Conservation (phyloP, 1,140 invertebrate genomes). For the Schlechtendalia chinensis region DNA sequence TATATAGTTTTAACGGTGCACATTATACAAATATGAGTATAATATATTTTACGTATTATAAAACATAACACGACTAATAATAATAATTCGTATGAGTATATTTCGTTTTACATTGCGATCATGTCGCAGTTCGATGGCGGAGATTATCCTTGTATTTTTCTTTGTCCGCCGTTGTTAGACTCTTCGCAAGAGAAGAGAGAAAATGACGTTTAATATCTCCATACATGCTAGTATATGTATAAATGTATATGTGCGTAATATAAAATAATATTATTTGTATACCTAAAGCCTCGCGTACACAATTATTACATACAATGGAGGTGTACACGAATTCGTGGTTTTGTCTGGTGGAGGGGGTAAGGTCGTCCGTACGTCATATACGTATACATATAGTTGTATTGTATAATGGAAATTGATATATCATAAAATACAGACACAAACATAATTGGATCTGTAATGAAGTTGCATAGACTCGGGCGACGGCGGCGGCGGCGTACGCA, state of each 20-base stretch:
- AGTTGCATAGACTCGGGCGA: not conserved
- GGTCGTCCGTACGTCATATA: not conserved
- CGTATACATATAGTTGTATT: not conserved
- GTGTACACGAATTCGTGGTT: not conserved
- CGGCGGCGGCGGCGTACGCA: not conserved
- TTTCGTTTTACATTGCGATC: not conserved
- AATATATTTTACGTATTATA: too few species aligned
- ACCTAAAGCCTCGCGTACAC: too few species aligned
- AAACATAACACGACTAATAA: too few species aligned
- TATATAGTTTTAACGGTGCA: too few species aligned
- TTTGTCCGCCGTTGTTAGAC: not conserved
- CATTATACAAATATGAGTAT: too few species aligned
- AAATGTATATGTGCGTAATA: too few species aligned
- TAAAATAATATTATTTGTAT: too few species aligned
- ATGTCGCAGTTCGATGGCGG: not conserved
- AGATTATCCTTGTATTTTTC: not conserved
- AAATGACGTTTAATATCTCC: not conserved
- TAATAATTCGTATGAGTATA: not conserved
- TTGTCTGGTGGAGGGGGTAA: not conserved
- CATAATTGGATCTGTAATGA: conserved; percentile 45
- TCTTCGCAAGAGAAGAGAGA: not conserved
- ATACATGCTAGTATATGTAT: too few species aligned
- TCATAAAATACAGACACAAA: conserved; percentile 26
- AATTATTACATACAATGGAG: too few species aligned
- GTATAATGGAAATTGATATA: conserved; percentile 43